Conservation (phyloP, 2,113 vertebrate species). For the Ardeotis arabs region DNA sequence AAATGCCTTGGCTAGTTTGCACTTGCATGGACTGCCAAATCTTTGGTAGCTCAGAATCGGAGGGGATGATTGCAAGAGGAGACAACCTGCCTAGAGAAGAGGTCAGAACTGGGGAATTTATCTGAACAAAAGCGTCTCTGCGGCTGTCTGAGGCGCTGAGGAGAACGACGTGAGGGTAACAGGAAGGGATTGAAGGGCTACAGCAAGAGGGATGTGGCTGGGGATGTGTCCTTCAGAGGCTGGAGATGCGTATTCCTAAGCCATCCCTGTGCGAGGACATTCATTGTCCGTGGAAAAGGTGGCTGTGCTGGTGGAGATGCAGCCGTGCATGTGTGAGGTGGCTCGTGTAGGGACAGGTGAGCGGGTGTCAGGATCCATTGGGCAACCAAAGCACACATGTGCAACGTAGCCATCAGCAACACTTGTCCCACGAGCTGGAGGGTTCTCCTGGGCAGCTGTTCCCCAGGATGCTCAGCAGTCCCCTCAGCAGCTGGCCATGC, state of each 20-base stretch:
- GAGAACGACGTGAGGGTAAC: not conserved
- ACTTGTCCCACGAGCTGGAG: not conserved
- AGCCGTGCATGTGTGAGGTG: not conserved
- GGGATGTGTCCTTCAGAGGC: not conserved
- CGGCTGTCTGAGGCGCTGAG: not conserved
- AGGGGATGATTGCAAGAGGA: not conserved
- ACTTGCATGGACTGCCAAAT: fast-evolving
- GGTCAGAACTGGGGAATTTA: not conserved
- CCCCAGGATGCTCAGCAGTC: not conserved
- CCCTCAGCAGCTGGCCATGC: not conserved
- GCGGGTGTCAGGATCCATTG: not conserved
- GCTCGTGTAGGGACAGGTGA: not conserved
- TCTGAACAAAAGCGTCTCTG: not conserved
- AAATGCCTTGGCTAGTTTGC: not conserved
- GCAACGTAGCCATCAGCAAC: not conserved
- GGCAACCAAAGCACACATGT: not conserved
- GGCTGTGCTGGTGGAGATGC: not conserved
- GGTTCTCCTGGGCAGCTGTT: not conserved
- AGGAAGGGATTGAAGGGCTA: not conserved
- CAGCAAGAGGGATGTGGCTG: not conserved
- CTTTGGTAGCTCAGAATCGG: not conserved
- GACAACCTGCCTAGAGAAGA: not conserved
- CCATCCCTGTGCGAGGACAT: fast-evolving
- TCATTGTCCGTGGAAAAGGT: not conserved
- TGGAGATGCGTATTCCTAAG: not conserved